Conservation (phyloP, 2,888 invertebrate genomes). For the Penaeus monodon region DNA sequence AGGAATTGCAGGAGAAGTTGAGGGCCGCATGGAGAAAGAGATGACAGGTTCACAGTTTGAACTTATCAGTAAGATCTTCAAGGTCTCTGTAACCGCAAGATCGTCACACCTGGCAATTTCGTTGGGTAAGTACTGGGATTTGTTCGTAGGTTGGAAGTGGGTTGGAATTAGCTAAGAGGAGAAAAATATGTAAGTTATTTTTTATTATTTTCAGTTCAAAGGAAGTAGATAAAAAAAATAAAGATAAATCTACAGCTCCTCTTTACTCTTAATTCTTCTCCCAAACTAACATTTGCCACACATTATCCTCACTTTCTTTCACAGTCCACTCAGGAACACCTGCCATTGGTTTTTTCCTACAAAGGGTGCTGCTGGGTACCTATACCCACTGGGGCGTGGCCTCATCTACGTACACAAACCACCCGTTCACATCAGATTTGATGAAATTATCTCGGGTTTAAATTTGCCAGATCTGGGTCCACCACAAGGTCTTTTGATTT, state of each 20-base stretch:
- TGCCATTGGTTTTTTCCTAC: constrained; percentile 95
- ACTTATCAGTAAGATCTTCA: constrained; percentile 96
- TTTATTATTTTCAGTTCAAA: too few species aligned
- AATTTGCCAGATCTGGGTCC: constrained; percentile 95
- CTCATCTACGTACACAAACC: constrained; percentile 99
- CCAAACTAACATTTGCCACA: not conserved
- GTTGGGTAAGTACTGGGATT: constrained; percentile 78
- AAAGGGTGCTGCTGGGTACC: constrained; percentile 97
- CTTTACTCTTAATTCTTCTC: too few species aligned
- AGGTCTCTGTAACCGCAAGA: constrained; percentile 91
- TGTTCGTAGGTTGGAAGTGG: too few species aligned
- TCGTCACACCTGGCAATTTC: constrained; percentile 94
- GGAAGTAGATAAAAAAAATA: too few species aligned
- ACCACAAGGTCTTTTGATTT: constrained; percentile 88
- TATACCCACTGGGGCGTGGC: constrained; percentile 97
- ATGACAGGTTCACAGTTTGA: constrained; percentile 94
- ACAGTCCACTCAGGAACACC: constrained; percentile 85
- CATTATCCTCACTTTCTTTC: not conserved
- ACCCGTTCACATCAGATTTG: constrained; percentile 96
- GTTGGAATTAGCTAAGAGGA: too few species aligned
- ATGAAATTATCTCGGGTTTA: constrained; percentile 93
- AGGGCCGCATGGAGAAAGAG: constrained; percentile 90
- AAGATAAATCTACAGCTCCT: too few species aligned
- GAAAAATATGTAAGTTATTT: not conserved
- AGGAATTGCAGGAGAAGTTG: constrained; percentile 92